Base-by-base conservation (phyloP, 2,888 invertebrate species). In the Alentia gelatinosa region DNA sequence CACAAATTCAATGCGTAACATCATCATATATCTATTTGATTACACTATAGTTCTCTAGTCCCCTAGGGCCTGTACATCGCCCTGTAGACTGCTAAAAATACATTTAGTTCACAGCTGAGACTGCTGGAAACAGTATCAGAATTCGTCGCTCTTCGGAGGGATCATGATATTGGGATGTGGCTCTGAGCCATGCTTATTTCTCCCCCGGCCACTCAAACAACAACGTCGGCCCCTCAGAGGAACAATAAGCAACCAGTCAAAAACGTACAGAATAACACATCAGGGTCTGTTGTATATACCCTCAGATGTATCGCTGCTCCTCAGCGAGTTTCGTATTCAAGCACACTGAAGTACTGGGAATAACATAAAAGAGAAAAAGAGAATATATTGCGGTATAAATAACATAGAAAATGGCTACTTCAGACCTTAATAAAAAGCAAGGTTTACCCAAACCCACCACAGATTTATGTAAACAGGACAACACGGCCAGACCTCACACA, bases 381-480 rank as follows among this genome's bases (percentile, higher is more conserved):
- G 56, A 56, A 56, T 56, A 56, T n/a, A 56, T 56, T 56, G 56
- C n/a, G 56, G 56, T 56, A 56, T 56, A 56, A 56, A 56, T 56
- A 56, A 56, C 5, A 56, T 56, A 56, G 56, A 56, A 56, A 56
- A 56, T n/a, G n/a, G 56, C 56, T 56, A 56, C 56, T n/a, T 56
- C 56, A n/a, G n/a, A 56, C 56, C 56, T 56, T 56, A 56, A 56
- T n/a, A n/a, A n/a, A n/a, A 56, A 56, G 56, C 56, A 56, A n/a
- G 56, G n/a, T n/a, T 56, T 56, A 56, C 56, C n/a, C 19, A n/a
- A n/a, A n/a, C n/a, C n/a, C n/a, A n/a, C n/a, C n/a, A n/a, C n/a
- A n/a, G n/a, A n/a, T n/a, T n/a, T n/a, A n/a, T n/a, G n/a, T n/a
- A n/a, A n/a, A n/a, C n/a, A n/a, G n/a, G n/a, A n/a, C n/a, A n/a